Conservation (phyloP, 2,888 invertebrate species). For the Globia sparganii region DNA sequence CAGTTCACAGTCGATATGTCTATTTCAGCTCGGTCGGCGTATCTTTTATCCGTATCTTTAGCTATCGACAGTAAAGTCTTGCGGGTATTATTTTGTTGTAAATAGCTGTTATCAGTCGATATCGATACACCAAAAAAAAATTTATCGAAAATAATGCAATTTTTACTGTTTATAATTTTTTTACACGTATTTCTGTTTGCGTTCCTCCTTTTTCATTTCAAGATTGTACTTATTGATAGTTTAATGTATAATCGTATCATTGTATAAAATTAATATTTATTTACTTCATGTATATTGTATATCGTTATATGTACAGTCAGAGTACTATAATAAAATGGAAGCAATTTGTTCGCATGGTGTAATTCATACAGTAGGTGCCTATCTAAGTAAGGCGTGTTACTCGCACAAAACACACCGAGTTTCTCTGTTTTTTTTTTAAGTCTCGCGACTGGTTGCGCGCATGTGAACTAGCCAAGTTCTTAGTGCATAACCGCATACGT, state of each 20-base stretch:
- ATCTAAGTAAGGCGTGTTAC: not conserved
- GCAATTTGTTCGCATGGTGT: constrained; percentile 38
- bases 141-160: too few relatives aligned
- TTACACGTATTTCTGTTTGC: not conserved
- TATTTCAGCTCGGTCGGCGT: not conserved
- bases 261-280: constrained; percentile 39
- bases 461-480: not conserved
- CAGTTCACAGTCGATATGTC: too few relatives aligned
- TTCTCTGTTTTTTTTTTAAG: not conserved
- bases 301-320: constrained; percentile 39
- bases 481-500: not conserved
- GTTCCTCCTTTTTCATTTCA: not conserved
- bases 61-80: not conserved
- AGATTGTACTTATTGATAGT: constrained; percentile 12
- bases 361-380: not conserved
- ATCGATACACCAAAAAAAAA: not conserved
- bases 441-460: too few relatives aligned
- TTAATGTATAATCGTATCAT: constrained; percentile 34
- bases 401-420: not conserved
- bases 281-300: constrained; percentile 46
- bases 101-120: not conserved
- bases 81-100: not conserved
- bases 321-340: constrained; percentile 48
- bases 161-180: not conserved
- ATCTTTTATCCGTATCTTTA: not conserved